Evolutionary conservation across 2,113 vertebrate genomes (phyloP), one percentile per base, ranked within the genome.

Genomic region (Vidua macroura): DNA sequence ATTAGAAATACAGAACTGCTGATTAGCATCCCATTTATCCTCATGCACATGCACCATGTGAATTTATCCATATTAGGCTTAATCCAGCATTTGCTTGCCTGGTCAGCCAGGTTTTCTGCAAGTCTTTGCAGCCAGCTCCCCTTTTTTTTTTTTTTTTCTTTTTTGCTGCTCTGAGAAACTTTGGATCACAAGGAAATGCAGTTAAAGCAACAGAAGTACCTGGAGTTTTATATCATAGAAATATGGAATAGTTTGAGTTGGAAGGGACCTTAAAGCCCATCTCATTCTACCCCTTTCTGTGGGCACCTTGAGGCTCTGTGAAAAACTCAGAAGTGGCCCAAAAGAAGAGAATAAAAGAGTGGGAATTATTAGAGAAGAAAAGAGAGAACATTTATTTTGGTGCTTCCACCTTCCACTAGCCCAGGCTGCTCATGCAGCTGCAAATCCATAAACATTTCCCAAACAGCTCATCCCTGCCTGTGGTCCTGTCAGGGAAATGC

Each of bases 31-130:
- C 68, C 66, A 43, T 87, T 84, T 67, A 39, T 22, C 56, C 72
- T 43, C 37, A 11, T 23, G 64, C 72, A 83, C 79, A 49, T 56
- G 72, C 64, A 77, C 22, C 43, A 5, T 20, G 49, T 37, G 80
- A 63, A 51, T 87, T 90, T 92, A 52, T 55, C 74, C 62, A 21
- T 9, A 68, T 84, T 84, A 74, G 24, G 23, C 25, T 76, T 82
- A 79, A 90, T 79, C 49, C 75, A 90, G 35, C 79, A 51, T 55
- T 64, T 68, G 39, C 21, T 60, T 93, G 75, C 85, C 62, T 60
- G 75, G 18, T 68, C 86, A 92, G 22, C 49, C 53, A 39, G n/a
- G 35, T 80, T 30, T 70, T 59, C 44, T 75, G 62, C 39, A 56
- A 37, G 37, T 75, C 35, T 85, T 85, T 76, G 70, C 74, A 93